Percentiles rank a stretch among this genome's conserved stretches.
phyloP scores from a whole-genome alignment of 2,797 vertebrate genomes.

The Staurois parvus region DNA sequence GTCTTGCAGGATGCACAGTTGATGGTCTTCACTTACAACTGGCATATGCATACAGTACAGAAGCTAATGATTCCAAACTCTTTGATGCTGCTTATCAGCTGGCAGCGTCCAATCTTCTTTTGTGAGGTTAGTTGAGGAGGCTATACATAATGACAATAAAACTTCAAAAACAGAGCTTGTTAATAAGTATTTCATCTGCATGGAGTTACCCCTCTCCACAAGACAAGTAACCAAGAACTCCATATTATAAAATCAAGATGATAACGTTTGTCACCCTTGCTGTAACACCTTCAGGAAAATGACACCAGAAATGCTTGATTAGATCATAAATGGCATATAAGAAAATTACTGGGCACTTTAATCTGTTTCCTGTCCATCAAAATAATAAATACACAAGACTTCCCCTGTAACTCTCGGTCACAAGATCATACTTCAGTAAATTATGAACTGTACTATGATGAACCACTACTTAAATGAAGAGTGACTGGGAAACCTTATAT shows the following conservation, averaged over 20 bases:
- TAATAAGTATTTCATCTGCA: constrained; percentile 6
- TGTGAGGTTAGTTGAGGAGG: neutral
- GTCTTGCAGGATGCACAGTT: no score
- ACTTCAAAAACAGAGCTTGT: neutral
- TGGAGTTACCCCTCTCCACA: neutral
- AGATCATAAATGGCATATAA: constrained; percentile 49
- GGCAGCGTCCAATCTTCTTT: neutral
- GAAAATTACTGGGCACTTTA: constrained; percentile 42
- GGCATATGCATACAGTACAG: no score
- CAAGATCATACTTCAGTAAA: neutral
- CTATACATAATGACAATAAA: neutral
- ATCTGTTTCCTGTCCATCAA: constrained; percentile 36
- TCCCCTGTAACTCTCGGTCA: neutral
- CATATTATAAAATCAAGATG: constrained; percentile 26
- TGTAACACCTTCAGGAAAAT: constrained; percentile 37
- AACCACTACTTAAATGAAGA: neutral
- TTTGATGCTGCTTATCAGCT: no score
- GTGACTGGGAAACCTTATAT: neutral
- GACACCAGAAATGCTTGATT: constrained; percentile 43
- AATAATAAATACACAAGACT: constrained; percentile 35
- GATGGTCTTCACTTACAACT: no score
- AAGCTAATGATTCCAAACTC: no score
- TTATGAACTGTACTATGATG: neutral
- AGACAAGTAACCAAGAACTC: constrained; percentile 11
- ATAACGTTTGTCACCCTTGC: constrained; percentile 27